phyloP scores from a whole-genome alignment of 2,113 vertebrate genomes.

The Prionailurus viverrinus region DNA sequence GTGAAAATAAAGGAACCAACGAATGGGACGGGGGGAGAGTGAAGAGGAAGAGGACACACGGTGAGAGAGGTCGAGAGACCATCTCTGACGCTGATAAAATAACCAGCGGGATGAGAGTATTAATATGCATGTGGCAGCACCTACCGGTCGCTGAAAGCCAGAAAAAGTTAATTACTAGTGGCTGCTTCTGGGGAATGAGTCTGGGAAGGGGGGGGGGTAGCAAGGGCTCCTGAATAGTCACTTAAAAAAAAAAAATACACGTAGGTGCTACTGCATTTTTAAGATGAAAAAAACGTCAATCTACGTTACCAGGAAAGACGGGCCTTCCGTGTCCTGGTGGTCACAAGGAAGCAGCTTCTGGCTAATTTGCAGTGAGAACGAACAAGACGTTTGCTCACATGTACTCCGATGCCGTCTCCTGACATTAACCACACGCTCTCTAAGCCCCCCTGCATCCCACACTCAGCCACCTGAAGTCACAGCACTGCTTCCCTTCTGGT shows the following conservation, averaged over 20 bases:
- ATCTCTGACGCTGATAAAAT: neutral
- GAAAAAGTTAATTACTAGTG: neutral
- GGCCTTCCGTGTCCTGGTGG: neutral
- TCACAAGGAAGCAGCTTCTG: neutral
- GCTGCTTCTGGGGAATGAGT: neutral
- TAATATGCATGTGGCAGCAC: neutral
- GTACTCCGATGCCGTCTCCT: neutral
- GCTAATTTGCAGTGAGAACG: neutral
- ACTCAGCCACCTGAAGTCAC: neutral
- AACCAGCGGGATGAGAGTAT: neutral
- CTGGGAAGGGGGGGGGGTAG: neutral
- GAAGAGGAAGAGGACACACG: accelerated
- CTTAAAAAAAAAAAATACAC: neutral
- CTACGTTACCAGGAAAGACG: neutral
- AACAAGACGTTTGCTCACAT: neutral
- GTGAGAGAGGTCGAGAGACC: neutral
- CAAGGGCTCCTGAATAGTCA: neutral
- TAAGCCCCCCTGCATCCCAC: neutral
- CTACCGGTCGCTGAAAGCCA: no score
- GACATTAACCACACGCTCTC: neutral
- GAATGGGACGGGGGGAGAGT: neutral
- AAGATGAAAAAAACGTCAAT: neutral
- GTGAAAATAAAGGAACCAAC: neutral
- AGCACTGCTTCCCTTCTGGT: neutral
- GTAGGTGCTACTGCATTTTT: neutral